Conservation (phyloP, 2,797 vertebrate genomes). For the Macrochelys suwanniensis region DNA sequence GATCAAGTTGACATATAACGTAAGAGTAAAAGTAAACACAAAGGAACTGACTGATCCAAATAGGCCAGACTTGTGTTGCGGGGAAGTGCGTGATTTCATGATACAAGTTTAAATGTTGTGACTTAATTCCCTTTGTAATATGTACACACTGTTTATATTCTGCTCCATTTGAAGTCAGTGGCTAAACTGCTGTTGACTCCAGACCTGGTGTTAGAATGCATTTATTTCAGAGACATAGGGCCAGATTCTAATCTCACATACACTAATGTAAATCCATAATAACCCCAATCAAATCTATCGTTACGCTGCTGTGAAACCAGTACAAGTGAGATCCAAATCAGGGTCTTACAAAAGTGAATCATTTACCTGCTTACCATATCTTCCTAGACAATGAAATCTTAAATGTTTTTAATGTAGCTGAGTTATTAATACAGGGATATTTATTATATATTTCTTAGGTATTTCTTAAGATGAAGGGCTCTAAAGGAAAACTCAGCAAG, state of each 20-base stretch:
- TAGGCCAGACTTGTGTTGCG: slow-evolving; percentile 39
- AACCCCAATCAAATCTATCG: slow-evolving; percentile 44
- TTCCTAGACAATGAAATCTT: neutral
- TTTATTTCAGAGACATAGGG: slow-evolving; percentile 18
- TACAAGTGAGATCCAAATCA: slow-evolving; percentile 50
- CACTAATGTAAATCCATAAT: neutral
- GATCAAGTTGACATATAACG: accelerated
- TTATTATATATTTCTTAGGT: neutral
- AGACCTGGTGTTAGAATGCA: slow-evolving; percentile 13
- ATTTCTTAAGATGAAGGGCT: slow-evolving; percentile 42
- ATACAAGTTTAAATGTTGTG: slow-evolving; percentile 24
- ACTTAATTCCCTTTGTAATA: slow-evolving; percentile 55
- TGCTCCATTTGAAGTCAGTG: slow-evolving; percentile 23
- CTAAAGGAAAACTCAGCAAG: slow-evolving; percentile 48
- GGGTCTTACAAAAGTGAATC: neutral
- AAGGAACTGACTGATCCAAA: neutral
- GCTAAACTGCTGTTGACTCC: slow-evolving; percentile 35
- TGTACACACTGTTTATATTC: slow-evolving; percentile 61
- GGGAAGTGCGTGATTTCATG: neutral
- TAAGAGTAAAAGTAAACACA: slow-evolving; percentile 58
- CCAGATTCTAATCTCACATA: slow-evolving; percentile 10
- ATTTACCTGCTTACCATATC: slow-evolving; percentile 45
- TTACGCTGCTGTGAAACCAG: neutral
- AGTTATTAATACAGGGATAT: slow-evolving; percentile 39
- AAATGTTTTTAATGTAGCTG: slow-evolving; percentile 40